A percentile compares a stretch with the other conserved stretches of the same genome.
phyloP scores from a whole-genome alignment of 2,888 invertebrate genomes.

The Papilio demoleus region DNA sequence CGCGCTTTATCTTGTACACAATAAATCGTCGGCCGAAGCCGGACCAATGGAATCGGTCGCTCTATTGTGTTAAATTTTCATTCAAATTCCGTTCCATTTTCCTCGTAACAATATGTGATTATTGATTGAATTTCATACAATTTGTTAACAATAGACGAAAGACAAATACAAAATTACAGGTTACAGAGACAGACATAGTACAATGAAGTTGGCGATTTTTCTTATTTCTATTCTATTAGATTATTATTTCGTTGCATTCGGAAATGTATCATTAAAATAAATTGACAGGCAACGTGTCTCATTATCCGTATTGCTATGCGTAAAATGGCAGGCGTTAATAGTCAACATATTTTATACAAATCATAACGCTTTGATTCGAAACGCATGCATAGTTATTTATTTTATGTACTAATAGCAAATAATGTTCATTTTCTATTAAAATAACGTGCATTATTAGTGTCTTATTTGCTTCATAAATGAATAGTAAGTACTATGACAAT shows the following conservation, averaged over 20 bases:
- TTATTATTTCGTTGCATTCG: neutral
- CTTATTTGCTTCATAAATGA: neutral
- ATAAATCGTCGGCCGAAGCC: conserved; percentile 37
- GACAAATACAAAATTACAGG: neutral
- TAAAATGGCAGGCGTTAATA: conserved; percentile 19
- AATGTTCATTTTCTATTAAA: neutral
- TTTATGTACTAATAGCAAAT: neutral
- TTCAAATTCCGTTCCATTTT: conserved; percentile 41
- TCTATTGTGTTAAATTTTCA: conserved; percentile 41
- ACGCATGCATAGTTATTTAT: conserved; percentile 3
- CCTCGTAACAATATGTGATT: conserved; percentile 37
- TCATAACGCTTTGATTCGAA: neutral
- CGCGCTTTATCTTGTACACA: conserved; percentile 40
- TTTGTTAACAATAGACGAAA: neutral
- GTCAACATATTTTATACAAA: conserved; percentile 14
- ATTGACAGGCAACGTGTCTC: neutral
- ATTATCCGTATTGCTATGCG: neutral
- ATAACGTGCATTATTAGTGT: neutral
- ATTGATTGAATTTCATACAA: conserved; percentile 35
- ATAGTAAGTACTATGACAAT: too few species aligned
- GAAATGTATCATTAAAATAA: neutral
- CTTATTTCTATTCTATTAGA: neutral
- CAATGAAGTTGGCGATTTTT: too few species aligned
- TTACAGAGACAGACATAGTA: too few species aligned
- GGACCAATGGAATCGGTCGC: conserved; percentile 38